Evolutionary conservation across 2,888 invertebrate genomes (phyloP).

Genomic region (Drepanosiphum platanoidis): DNA sequence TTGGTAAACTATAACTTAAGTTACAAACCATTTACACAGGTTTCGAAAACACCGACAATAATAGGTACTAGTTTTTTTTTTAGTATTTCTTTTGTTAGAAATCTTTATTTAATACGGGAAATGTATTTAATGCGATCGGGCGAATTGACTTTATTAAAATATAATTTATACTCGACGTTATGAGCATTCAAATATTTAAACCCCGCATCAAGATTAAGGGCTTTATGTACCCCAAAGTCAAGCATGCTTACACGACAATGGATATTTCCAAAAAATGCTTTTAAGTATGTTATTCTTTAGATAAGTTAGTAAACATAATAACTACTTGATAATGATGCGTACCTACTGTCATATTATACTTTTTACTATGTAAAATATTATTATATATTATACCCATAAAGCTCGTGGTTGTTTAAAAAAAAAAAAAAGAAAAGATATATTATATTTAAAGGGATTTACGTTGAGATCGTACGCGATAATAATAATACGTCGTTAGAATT

Average conservation of each 20-base stretch:
- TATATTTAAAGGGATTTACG: neutral
- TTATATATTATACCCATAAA: neutral
- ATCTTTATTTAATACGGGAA: too few species aligned
- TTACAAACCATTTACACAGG: too few species aligned
- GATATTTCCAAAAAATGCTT: neutral
- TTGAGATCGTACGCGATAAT: constrained; percentile 19
- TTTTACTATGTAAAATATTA: neutral
- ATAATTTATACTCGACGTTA: too few species aligned
- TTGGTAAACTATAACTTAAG: too few species aligned
- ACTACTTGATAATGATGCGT: neutral
- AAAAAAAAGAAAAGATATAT: neutral
- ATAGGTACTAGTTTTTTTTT: too few species aligned
- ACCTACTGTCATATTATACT: neutral
- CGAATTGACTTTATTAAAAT: too few species aligned
- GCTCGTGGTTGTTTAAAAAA: neutral
- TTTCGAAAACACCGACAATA: too few species aligned
- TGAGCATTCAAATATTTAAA: neutral
- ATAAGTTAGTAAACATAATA: constrained; percentile 2
- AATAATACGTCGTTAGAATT: constrained; percentile 25
- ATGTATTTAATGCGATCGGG: too few species aligned
- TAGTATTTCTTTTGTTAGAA: too few species aligned
- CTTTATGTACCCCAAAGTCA: neutral
- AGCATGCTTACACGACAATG: neutral
- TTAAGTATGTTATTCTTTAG: neutral
- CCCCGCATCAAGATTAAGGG: neutral